Percentiles rank a stretch among this genome's conserved stretches.
phyloP scores from a whole-genome alignment of 2,113 vertebrate genomes.

The Chionis minor region DNA sequence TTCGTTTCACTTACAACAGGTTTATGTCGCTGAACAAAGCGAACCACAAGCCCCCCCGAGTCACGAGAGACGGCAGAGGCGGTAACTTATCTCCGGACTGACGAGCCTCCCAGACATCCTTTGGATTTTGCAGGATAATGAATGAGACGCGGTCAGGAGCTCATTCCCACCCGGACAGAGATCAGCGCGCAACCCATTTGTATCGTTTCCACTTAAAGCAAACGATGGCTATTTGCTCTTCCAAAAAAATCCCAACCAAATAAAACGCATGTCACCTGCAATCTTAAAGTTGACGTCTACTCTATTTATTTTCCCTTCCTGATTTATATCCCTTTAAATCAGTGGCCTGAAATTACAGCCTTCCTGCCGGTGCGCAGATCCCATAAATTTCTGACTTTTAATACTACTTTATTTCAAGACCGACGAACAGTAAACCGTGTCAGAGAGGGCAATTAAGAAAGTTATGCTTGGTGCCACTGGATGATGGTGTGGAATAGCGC shows the following conservation, averaged over 20 bases:
- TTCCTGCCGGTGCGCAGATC: neutral
- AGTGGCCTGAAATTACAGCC: conserved; percentile 33
- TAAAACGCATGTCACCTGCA: neutral
- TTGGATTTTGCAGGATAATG: neutral
- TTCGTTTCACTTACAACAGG: neutral
- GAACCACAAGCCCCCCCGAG: neutral
- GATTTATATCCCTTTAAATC: conserved; percentile 41
- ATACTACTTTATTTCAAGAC: conserved; percentile 39
- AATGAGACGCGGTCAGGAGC: neutral
- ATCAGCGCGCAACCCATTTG: neutral
- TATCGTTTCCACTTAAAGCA: neutral
- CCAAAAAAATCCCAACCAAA: neutral
- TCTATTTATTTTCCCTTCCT: neutral
- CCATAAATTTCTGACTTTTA: conserved; percentile 44
- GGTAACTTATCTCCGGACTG: neutral
- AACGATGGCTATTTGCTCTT: neutral
- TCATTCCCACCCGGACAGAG: neutral
- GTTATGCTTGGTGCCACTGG: neutral
- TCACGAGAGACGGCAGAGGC: neutral
- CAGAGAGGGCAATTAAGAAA: conserved; percentile 33
- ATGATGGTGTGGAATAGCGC: neutral
- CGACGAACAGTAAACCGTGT: conserved; percentile 29
- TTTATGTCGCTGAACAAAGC: neutral
- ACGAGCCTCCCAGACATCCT: neutral
- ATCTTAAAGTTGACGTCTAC: neutral